phyloP scores from a whole-genome alignment of 2,113 vertebrate species.

The Bubo scandiacus region DNA sequence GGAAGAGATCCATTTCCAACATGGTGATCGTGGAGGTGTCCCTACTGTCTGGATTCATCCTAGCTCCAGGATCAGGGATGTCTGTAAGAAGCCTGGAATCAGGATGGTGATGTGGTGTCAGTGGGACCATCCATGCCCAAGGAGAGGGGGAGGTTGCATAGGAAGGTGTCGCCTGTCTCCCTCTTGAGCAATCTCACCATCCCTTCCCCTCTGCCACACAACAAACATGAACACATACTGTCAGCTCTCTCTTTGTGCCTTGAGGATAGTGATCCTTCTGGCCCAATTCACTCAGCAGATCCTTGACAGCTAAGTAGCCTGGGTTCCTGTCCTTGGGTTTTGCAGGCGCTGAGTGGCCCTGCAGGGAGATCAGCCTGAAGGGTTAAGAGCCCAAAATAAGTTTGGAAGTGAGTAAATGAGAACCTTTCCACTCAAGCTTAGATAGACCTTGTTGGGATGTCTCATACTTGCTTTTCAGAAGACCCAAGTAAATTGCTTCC shows the following conservation, averaged over 20 bases:
- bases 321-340: background rate
- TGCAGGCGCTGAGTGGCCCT: background rate
- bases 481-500: background rate
- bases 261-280: background rate
- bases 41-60: constrained; percentile 61
- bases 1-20: constrained; percentile 52
- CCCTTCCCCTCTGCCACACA: background rate
- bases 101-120: background rate
- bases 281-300: background rate
- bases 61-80: constrained; percentile 2
- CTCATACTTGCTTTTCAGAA: background rate
- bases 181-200: background rate
- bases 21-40: constrained; percentile 72
- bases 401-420: background rate
- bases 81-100: constrained; percentile 42
- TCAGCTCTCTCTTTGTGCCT: background rate
- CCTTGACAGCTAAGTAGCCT: background rate
- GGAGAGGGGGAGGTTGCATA: background rate
- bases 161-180: background rate
- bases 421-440: background rate
- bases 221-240: background rate
- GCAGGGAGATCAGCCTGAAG: background rate
- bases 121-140: background rate
- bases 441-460: background rate
- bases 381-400: background rate